phyloP scores from a whole-genome alignment of 2,888 invertebrate species.

The Mesochorus sp. region DNA sequence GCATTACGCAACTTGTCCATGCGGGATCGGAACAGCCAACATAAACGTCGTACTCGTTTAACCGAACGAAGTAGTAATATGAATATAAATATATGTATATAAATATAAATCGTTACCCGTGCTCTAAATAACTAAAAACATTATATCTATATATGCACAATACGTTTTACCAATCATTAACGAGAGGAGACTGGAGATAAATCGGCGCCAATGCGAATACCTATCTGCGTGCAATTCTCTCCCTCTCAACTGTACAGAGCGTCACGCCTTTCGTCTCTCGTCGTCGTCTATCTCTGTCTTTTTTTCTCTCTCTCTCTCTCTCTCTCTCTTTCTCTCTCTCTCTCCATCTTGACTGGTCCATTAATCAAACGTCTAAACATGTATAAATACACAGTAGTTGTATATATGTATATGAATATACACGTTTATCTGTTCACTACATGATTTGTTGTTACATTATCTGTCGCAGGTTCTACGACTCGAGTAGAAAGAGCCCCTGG shows the following conservation, averaged over 20 bases:
- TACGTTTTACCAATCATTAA: conserved; percentile 51
- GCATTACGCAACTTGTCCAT: conserved; percentile 45
- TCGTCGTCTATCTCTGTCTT: neutral
- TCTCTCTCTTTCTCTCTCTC: conserved; percentile 1
- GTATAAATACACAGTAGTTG: neutral
- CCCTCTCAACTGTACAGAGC: neutral
- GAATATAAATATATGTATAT: conserved; percentile 47
- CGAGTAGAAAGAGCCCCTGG: conserved; percentile 54
- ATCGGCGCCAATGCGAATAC: conserved; percentile 54
- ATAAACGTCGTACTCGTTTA: conserved; percentile 56
- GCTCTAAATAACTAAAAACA: neutral
- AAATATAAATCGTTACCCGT: conserved; percentile 38
- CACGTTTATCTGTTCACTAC: neutral
- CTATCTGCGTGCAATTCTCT: conserved; percentile 43
- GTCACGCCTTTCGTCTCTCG: conserved; percentile 36
- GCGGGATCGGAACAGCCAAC: conserved; percentile 36
- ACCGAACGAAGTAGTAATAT: conserved; percentile 37
- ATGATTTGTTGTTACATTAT: conserved; percentile 54
- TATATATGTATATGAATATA: neutral
- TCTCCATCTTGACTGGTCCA: conserved; percentile 32
- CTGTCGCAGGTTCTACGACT: conserved; percentile 50
- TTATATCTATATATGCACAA: neutral
- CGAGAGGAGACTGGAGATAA: conserved; percentile 49
- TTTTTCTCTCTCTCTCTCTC: conserved; percentile 6
- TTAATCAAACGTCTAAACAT: conserved; percentile 58